These are phyloP conservation scores for Cryptoprocta ferox DNA, from an alignment of 2,797 vertebrate genomes.

Conservation along the genomic window DNA sequence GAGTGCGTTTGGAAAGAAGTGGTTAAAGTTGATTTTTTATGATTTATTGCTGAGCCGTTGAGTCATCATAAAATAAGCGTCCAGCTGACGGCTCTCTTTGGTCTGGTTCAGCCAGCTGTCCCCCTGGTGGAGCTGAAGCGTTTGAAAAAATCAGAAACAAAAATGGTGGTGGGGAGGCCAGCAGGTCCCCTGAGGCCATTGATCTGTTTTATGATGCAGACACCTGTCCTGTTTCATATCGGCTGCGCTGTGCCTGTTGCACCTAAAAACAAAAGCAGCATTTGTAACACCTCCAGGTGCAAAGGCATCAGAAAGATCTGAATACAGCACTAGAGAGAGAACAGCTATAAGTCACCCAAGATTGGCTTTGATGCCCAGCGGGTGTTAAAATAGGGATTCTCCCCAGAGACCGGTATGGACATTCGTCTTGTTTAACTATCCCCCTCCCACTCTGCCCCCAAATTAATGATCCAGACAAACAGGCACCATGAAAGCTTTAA, in stretches of 20 bases:
- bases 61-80: neutral
- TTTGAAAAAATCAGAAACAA: neutral
- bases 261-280: slow-evolving; percentile 65
- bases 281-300: slow-evolving; percentile 64
- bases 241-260: slow-evolving; percentile 46
- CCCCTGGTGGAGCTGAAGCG: neutral
- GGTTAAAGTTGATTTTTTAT: neutral
- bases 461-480: slow-evolving; percentile 56
- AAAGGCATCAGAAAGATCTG: neutral
- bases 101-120: slow-evolving; percentile 6
- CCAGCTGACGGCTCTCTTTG: slow-evolving; percentile 37
- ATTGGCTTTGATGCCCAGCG: slow-evolving; percentile 37
- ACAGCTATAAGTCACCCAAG: slow-evolving; percentile 35
- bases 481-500: slow-evolving; percentile 49
- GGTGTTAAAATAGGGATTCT: neutral
- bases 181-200: slow-evolving; percentile 5
- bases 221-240: slow-evolving; percentile 71
- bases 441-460: neutral
- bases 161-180: neutral
- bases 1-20: slow-evolving; percentile 13
- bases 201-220: slow-evolving; percentile 59
- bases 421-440: slow-evolving; percentile 13
- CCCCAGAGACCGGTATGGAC: neutral
- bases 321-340: slow-evolving; percentile 19
- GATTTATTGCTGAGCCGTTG: slow-evolving; percentile 47